Evolutionary conservation across 2,113 vertebrate species (phyloP), one percentile per base, ranked within the genome.

Genomic region (Chelonoidis abingdonii): DNA sequence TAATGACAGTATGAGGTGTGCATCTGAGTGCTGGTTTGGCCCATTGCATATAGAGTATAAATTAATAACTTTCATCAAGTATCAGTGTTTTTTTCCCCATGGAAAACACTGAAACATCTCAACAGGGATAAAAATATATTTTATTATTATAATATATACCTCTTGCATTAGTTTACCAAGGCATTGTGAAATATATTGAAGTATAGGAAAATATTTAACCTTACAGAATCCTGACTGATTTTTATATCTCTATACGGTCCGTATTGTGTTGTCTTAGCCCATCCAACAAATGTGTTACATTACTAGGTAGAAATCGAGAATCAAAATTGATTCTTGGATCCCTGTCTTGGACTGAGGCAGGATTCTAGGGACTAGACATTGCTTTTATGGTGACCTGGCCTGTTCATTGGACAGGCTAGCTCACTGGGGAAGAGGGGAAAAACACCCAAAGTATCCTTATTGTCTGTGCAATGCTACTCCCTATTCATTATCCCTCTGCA

Each of bases 1-100:
- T 4, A 0, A 0, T 8, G 10, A 62, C 19, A 47, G 47, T 1
- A 2, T 0, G 29, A 11, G 29, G 35, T 6, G 24, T 1, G 54
- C 2, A 31, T 31, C 0, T 13, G 2, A n/a, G 65, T n/a, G 35
- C 65, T 38, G 65, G 17, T 8, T 69, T 69, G 35, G 35, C 35
- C 16, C 17, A 21, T 10, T 69, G 65, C 65, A n/a, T n/a, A 22
- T n/a, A 76, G 38, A 6, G 21, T 76, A 25, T 25, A 76, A 76
- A 76, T 47, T 27, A 44, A 8, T 47, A 6, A 76, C 38, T 76
- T 76, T 12, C 10, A 25, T 10, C 22, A 76, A 76, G 11, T 25
- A 27, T 27, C 22, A 76, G 35, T 38, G 35, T 16, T 21, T 62
- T 31, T 17, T 44, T 7, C 22, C 41, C 22, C 12, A 10, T 44